Base-by-base conservation (phyloP, 1,140 invertebrate species). In the Caerostris extrusa region DNA sequence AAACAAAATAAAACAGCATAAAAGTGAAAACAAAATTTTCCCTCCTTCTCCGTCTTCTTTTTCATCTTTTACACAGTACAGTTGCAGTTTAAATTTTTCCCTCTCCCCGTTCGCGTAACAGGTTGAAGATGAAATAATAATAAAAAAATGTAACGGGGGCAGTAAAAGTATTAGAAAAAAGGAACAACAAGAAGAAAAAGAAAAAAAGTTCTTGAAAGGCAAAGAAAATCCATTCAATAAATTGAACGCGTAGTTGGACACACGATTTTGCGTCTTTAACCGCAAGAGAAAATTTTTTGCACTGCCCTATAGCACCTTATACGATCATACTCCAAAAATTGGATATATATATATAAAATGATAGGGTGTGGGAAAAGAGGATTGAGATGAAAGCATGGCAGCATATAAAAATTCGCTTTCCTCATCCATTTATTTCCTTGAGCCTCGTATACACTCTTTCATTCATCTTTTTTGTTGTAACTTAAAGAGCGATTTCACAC, bases 361-460 rank as follows among this genome's bases (percentile, higher is more conserved):
- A n/a, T 50, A 64, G 14, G 60, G 34, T 19, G 7, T 17, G 34
- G 6, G 55, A 17, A 89, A 88, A 88, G 92, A 82, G 92, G 92
- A 93, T 93, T 93, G 92, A 93, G 92, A 93, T 93, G 86, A 93
- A 93, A 93, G 92, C 82, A 56, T 93, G 57, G 85, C 69, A 93
- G 85, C 85, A 82, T 88, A 93, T 93, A 88, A 93, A 93, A 91
- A 87, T 81, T 81, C 67, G 34, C 57, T 61, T 88, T 81, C 34
- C 55, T n/a, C 60, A 93, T 93, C 92, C 92, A 88, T 93, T 93
- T 93, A 93, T 93, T 93, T 93, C 67, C 50, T n/a, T 19, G 50
- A 85, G 87, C 91, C 12, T 67, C n/a, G 81, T 56, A 92, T 88
- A 64, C 64, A 64, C 58, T 19, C 86, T 64, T 88, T 88, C 86